Conservation (phyloP, 2,113 vertebrate genomes). For the Triplophysa dalaica region DNA sequence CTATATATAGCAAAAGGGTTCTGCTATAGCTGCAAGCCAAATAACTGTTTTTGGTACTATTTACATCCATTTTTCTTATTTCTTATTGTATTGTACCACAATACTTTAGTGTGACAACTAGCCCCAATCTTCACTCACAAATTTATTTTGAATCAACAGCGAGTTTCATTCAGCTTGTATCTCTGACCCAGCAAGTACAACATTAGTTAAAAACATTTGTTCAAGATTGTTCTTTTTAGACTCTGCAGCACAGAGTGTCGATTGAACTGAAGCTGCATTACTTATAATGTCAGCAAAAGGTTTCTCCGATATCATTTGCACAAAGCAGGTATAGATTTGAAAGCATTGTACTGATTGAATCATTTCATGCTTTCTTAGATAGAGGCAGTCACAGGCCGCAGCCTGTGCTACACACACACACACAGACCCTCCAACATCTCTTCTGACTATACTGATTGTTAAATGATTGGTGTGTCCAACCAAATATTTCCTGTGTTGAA, state of each 20-base stretch:
- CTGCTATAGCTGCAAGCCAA: no score
- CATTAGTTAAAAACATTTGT: constrained; percentile 2
- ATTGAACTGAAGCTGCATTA: constrained; percentile 9
- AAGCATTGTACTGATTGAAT: constrained; percentile 20
- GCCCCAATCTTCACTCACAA: background rate
- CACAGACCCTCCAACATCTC: constrained; percentile 9
- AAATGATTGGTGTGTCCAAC: constrained; percentile 64
- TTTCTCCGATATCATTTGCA: constrained; percentile 15
- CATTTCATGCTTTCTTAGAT: constrained; percentile 13
- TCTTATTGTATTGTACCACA: no score
- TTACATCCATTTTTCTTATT: no score
- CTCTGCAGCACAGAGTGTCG: background rate
- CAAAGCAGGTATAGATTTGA: constrained; percentile 8
- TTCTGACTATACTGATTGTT: constrained; percentile 67
- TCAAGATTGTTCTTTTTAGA: background rate
- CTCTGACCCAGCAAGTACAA: background rate
- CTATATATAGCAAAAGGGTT: no score
- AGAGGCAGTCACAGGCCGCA: constrained; percentile 21
- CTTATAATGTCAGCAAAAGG: constrained; percentile 3
- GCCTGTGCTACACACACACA: background rate
- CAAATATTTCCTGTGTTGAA: constrained; percentile 62
- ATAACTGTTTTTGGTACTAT: no score
- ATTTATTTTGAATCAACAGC: background rate
- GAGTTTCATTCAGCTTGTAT: background rate
- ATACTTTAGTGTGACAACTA: background rate